Percentiles rank a stretch among this genome's conserved stretches.
These are phyloP conservation scores for Sylvia borin DNA, from an alignment of 2,797 vertebrate genomes.

Conservation along the genomic window DNA sequence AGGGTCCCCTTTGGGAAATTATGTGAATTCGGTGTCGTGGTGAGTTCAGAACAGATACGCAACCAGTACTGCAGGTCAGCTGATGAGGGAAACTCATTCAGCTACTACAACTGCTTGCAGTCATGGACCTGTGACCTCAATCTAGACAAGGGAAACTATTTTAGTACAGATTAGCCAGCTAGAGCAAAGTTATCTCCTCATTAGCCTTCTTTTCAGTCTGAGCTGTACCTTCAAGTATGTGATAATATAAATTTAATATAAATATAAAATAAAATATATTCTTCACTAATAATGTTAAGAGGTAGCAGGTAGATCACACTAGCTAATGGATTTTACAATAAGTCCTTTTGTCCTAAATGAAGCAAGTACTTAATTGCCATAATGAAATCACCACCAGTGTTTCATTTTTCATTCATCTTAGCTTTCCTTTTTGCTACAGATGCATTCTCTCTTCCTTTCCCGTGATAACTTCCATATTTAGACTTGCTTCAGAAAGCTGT, in stretches of 20 bases:
- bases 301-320: neutral
- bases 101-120: neutral
- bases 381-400: neutral
- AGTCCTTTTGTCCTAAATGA: neutral
- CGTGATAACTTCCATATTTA: neutral
- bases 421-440: neutral
- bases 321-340: neutral
- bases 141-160: slow-evolving; percentile 9
- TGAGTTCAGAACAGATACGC: neutral
- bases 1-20: neutral
- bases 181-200: neutral
- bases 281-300: neutral
- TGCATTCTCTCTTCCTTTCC: neutral
- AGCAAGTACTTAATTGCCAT: neutral
- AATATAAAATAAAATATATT: neutral
- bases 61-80: neutral
- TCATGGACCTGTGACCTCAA: neutral
- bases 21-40: neutral
- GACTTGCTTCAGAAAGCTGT: slow-evolving; percentile 23
- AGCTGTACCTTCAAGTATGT: neutral
- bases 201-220: neutral
- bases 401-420: neutral
- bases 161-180: slow-evolving; percentile 22
- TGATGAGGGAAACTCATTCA: neutral
- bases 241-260: neutral